Evolutionary conservation across 2,113 vertebrate genomes (phyloP).

Genomic region (Ovis canadensis): DNA sequence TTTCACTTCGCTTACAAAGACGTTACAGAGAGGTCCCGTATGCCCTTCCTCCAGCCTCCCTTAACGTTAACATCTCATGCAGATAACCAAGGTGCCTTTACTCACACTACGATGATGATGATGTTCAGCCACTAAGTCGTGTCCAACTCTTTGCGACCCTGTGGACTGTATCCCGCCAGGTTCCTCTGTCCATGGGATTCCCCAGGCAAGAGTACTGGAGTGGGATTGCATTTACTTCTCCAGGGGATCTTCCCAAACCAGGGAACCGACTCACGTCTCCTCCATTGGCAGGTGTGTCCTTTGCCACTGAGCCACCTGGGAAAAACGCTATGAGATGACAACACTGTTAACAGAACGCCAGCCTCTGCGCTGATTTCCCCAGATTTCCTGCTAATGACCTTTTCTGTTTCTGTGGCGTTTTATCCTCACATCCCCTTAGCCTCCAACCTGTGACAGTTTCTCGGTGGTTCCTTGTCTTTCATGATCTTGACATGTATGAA

Average conservation of each 20-base stretch:
- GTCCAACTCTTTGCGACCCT: background rate
- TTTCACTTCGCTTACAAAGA: background rate
- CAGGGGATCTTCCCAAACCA: background rate
- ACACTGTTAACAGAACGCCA: accelerated
- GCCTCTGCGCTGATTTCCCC: background rate
- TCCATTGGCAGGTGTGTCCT: background rate
- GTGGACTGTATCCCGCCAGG: background rate
- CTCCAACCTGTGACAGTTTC: background rate
- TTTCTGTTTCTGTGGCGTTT: background rate
- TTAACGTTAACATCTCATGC: background rate
- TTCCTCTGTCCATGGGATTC: background rate
- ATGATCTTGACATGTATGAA: background rate
- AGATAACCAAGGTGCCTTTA: background rate
- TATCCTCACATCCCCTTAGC: background rate
- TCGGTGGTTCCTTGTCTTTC: background rate
- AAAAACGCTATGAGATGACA: background rate
- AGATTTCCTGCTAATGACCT: background rate
- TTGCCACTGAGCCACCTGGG: background rate
- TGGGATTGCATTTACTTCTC: background rate
- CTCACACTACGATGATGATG: accelerated
- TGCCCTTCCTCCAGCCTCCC: background rate
- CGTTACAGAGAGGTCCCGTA: background rate
- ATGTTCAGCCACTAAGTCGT: background rate
- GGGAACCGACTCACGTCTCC: background rate
- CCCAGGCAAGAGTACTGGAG: background rate